A percentile compares a stretch with the other conserved stretches of the same genome.
phyloP scores from a whole-genome alignment of 2,797 vertebrate species.

The Hypotaenidia philippensis region DNA sequence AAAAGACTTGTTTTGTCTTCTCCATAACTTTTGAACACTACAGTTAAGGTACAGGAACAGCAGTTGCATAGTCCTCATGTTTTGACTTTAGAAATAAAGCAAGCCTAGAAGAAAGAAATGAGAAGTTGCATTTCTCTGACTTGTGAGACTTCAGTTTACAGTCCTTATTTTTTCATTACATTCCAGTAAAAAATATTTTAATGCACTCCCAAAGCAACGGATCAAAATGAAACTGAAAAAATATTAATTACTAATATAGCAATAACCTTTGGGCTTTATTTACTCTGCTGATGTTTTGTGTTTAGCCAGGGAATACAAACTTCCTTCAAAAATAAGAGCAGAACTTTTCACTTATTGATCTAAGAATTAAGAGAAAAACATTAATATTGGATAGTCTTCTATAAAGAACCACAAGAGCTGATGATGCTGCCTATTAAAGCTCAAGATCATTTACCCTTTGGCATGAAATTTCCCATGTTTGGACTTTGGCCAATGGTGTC shows the following conservation, averaged over 20 bases:
- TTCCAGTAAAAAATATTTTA: neutral
- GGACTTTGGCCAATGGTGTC: neutral
- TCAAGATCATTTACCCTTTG: neutral
- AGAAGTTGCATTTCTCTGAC: neutral
- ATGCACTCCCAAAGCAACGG: neutral
- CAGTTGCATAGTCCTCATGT: conserved; percentile 16
- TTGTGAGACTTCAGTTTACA: neutral
- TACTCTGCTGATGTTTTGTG: neutral
- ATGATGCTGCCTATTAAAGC: neutral
- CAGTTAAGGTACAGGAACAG: neutral
- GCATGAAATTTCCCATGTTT: neutral
- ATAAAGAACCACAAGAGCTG: neutral
- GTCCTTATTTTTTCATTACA: neutral
- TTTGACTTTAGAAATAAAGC: conserved; percentile 18
- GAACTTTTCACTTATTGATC: neutral
- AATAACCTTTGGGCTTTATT: neutral
- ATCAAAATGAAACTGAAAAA: conserved; percentile 10
- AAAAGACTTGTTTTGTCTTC: conserved; percentile 28
- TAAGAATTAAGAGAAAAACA: neutral
- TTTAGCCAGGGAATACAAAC: neutral
- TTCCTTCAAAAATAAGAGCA: neutral
- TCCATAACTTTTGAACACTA: neutral
- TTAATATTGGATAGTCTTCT: neutral
- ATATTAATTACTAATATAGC: neutral
- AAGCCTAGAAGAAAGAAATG: neutral